Base-by-base conservation (phyloP, 2,797 vertebrate genomes). In the Onychomys leucogaster region DNA sequence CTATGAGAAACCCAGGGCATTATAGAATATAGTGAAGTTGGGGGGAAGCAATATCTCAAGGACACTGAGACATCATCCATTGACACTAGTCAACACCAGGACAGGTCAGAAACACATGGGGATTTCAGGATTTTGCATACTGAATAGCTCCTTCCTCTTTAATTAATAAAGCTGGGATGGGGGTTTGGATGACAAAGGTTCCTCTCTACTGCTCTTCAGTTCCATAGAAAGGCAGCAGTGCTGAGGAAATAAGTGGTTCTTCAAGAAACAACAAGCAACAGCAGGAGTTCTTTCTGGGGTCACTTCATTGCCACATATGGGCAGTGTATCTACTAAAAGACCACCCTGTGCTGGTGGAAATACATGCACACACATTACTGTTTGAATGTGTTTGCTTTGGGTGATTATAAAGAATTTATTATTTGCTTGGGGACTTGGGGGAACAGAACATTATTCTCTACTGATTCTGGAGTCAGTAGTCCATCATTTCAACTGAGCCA, bases 91-190 rank as follows among this genome's bases (percentile, higher is more conserved):
- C 2, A 25, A 71, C n/a, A 77, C 37, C n/a, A n/a, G n/a, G 41
- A 49, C 49, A 61, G 76, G 49, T 32, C 9, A 65, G 57, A 29
- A 34, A 1, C 0, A 49, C 8, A 0, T 27, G 67, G 37, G 34
- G 49, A 80, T 75, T 96, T 91, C 69, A 61, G 52, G 2, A 83
- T 43, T 4, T n/a, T 52, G 3, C 11, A 1, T 9, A 37, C 0
- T 94, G 67, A 82, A 90, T 93, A 89, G 94, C 41, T 94, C 89
- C 63, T 91, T 88, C n/a, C 14, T 76, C 69, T 55, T 2, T 3
- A 6, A 27, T 29, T 61, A 65, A 17, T 55, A 32, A 84, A 84
- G 52, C 37, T 57, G 14, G 27, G 2, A 12, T 43, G 10, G 23
- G 1, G 71, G 11, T 75, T 23, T 27, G 19, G 37, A 43, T 13